Base-by-base conservation (phyloP, 2,113 vertebrate genomes). In the Cygnus atratus region DNA sequence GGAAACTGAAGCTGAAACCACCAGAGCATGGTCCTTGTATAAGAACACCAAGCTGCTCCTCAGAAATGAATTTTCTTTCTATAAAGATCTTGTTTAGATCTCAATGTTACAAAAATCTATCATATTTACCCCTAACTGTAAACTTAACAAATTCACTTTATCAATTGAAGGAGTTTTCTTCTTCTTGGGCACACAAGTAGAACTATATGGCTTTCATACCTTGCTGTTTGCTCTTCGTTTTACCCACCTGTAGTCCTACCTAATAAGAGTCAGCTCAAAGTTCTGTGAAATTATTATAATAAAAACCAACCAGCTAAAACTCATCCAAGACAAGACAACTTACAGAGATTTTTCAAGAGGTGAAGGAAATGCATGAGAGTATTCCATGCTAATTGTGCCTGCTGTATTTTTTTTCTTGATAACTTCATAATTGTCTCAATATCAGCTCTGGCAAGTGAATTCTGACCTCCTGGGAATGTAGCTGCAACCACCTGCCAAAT, bases 371-470 rank as follows among this genome's bases (percentile, higher is more conserved):
- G 11, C 41, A 24, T 4, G 13, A 86, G 17, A 15, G 5, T 46
- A 13, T 58, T 90, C 62, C 14, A 39, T 2, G 3, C 66, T 88
- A 35, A 66, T 28, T 75, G 24, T 22, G 14, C 6, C 55, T 12
- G 0, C 12, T 48, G 8, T 0, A 44, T 67, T 35, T 57, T 16
- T 66, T 81, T 29, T 3, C 55, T 74, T 74, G 13, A 3, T 66
- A 48, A 48, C 13, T 70, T 75, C 3, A 9, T 3, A 72, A 22
- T 11, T 41, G 6, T 43, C 86, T 67, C 50, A 88, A 28, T 18
- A 57, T 48, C 59, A 90, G 26, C 15, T 77, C 26, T 16, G 63
- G 15, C 41, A 83, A 73, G 37, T 31, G 37, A 63, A 77, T 80
- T 63, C 21, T 86, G 28, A 31, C 1, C 3, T 26, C 29, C 58